Evolutionary conservation across 2,888 invertebrate genomes (phyloP), one percentile per base, ranked within the genome.

Genomic region (Campoplex nolae): DNA sequence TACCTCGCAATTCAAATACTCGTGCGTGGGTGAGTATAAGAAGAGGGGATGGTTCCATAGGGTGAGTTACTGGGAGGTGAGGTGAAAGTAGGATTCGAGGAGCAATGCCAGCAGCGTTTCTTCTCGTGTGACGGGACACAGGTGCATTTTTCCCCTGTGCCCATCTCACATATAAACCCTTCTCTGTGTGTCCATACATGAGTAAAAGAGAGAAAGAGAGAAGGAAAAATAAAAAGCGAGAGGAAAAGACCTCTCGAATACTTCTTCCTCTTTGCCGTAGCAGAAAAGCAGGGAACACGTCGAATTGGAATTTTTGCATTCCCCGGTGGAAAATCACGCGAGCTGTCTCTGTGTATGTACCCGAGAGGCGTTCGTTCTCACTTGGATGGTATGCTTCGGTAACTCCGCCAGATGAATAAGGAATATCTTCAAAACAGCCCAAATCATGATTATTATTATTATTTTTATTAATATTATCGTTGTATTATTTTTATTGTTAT

Each of bases 201-300:
- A 32, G 83, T 48, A 67, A n/a, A 23, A 48, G 48, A 32, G 77
- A 18, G 74, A 35, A 70, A 65, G 48, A 51, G 54, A 62, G 45
- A 32, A n/a, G 42, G 48, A 48, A 32, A 38, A 54, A 45, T 62
- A 32, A 73, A n/a, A 73, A 45, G 45, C 2, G 74, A 65, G 62
- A 45, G 58, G 38, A 70, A 70, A 82, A 86, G 83, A 45, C n/a
- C 48, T 23, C 81, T 86, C 89, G 88, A 89, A 90, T 83, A 88
- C 90, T 86, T 89, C 88, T 90, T 90, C 90, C 89, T 90, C 90
- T 91, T 90, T 90, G 89, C 90, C 86, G 83, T 87, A 83, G 45
- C 45, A 54, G 75, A 75, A 75, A 65, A 88, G 89, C 90, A 92
- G 82, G 71, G 83, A 76, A 77, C 81, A 83, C 78, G 88, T 85